phyloP scores from a whole-genome alignment of 2,113 vertebrate species.

The Chascanopsetta lugubris region DNA sequence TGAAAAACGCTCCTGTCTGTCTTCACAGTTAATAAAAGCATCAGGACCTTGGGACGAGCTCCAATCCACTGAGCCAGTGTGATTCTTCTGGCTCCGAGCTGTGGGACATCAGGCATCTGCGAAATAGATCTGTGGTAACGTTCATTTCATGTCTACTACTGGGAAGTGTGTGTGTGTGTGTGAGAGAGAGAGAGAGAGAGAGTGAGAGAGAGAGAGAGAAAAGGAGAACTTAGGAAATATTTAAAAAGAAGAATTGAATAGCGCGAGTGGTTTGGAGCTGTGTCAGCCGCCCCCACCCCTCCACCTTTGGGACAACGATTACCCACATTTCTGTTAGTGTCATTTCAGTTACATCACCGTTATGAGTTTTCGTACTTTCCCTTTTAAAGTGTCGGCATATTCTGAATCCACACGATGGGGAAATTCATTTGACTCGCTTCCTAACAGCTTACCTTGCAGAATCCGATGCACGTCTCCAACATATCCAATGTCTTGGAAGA shows the following conservation, averaged over 20 bases:
- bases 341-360: conserved; percentile 23
- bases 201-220: conserved; percentile 1
- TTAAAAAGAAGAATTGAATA: conserved; percentile 35
- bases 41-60: not conserved
- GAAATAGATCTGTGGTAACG: conserved; percentile 47
- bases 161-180: not conserved
- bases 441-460: conserved; percentile 6
- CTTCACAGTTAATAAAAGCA: not conserved
- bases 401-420: not conserved
- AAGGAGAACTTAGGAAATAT: conserved; percentile 23
- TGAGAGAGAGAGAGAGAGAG: conserved; percentile 7
- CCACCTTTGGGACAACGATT: conserved; percentile 10
- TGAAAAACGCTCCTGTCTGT: not conserved
- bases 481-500: conserved; percentile 14
- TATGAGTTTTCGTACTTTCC: conserved; percentile 1
- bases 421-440: not conserved
- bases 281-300: conserved; percentile 10
- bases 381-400: not conserved
- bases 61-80: conserved; percentile 13
- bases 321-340: conserved; percentile 14
- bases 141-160: conserved; percentile 19
- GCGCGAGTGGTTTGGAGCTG: conserved; percentile 35
- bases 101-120: conserved; percentile 45
- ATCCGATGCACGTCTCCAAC: conserved; percentile 6
- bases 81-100: conserved; percentile 34